Evolutionary conservation across 92 coral and sea anemone species (phyloP).

Genomic region (Isaurus tuberculatus): DNA sequence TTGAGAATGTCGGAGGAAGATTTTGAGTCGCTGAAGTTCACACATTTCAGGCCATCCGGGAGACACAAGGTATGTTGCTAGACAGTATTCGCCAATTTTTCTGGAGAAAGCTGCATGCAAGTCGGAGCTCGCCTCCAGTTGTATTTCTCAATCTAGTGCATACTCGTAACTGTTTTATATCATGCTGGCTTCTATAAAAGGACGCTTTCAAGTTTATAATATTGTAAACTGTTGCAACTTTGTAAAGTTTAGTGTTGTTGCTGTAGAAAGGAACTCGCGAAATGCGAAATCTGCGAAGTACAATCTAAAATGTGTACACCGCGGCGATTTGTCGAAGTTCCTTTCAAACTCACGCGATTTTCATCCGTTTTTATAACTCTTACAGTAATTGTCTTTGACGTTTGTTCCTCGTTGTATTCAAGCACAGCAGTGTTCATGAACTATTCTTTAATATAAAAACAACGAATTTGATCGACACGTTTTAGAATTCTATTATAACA

Average conservation of each 20-base stretch:
- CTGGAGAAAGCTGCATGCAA: neutral
- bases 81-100: neutral
- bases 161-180: neutral
- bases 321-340: neutral
- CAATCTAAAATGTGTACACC: neutral
- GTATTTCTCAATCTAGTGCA: neutral
- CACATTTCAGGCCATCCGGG: constrained; percentile 31
- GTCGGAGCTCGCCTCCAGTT: neutral
- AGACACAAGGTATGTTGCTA: neutral
- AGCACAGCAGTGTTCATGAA: neutral
- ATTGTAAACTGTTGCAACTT: neutral
- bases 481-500: constrained; percentile 24
- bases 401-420: neutral
- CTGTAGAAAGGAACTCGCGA: constrained; percentile 5
- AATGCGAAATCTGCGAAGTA: constrained; percentile 13
- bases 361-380: neutral
- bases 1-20: constrained; percentile 63
- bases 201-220: neutral
- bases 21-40: constrained; percentile 72
- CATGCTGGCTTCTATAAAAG: constrained; percentile 25
- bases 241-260: neutral
- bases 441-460: neutral
- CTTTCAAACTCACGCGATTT: constrained; percentile 7
- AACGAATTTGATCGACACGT: constrained; percentile 22
- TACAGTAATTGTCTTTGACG: neutral